phyloP scores from a whole-genome alignment of 1,140 invertebrate genomes.

The Hylaeus anthracinus region DNA sequence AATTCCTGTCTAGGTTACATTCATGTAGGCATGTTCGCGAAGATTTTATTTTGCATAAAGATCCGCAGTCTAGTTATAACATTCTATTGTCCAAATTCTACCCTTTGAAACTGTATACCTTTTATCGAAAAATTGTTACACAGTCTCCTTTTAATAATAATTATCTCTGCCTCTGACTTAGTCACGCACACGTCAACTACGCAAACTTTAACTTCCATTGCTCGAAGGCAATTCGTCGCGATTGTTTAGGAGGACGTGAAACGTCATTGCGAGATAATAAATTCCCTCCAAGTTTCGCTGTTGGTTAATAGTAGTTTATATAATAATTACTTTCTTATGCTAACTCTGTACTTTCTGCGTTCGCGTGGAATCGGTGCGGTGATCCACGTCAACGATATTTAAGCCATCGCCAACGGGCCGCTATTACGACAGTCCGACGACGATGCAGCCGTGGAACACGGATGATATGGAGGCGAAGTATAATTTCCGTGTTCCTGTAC shows the following conservation, averaged over 20 bases:
- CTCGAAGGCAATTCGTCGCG: neutral
- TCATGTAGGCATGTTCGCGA: no score
- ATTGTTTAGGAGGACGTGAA: constrained; percentile 1
- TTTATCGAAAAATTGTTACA: no score
- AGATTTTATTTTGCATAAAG: no score
- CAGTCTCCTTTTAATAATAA: no score
- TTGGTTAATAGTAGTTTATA: constrained; percentile 1
- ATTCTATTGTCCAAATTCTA: no score
- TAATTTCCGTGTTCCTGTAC: constrained; percentile 47
- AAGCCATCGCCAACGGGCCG: neutral
- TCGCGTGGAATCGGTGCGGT: neutral
- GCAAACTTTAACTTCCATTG: neutral
- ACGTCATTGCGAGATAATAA: neutral
- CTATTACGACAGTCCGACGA: neutral
- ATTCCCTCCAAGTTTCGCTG: neutral
- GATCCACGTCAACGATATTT: constrained; percentile 28
- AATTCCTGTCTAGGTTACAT: no score
- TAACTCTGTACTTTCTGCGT: constrained; percentile 16
- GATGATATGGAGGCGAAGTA: constrained; percentile 10
- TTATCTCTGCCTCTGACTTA: no score
- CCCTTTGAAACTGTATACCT: neutral
- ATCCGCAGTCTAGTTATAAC: no score
- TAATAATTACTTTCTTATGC: constrained; percentile 31
- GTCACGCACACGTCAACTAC: neutral
- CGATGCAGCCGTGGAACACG: constrained; percentile 1